Percentiles rank a stretch among this genome's conserved stretches.
phyloP scores from a whole-genome alignment of 2,888 invertebrate species.

The Psococerastis gibbosa region DNA sequence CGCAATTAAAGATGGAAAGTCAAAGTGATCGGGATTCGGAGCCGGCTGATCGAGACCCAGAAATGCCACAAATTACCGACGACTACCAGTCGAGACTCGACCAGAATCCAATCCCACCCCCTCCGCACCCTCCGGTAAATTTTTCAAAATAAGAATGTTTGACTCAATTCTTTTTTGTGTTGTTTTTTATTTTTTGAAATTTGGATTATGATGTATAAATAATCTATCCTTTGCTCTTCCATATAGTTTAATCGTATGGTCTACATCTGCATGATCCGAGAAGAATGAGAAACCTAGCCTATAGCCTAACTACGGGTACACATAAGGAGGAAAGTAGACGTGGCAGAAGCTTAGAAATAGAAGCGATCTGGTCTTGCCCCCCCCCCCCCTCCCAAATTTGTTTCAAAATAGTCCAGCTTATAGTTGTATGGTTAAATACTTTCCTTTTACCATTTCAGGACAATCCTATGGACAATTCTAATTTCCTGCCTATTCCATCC shows the following conservation, averaged over 20 bases:
- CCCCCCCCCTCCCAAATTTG: too few relatives aligned
- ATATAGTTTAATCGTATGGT: too few relatives aligned
- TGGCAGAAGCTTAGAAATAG: too few relatives aligned
- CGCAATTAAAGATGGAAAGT: conserved; percentile 19
- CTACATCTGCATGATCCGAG: too few relatives aligned
- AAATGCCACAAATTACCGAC: conserved; percentile 10
- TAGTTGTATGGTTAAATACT: too few relatives aligned
- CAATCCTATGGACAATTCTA: conserved; percentile 23
- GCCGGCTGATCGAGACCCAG: conserved; percentile 11
- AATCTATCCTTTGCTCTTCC: too few relatives aligned
- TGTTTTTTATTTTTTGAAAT: conserved; percentile 8
- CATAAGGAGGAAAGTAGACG: too few relatives aligned
- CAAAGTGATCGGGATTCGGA: conserved; percentile 14
- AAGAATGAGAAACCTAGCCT: too few relatives aligned
- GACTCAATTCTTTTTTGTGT: background rate
- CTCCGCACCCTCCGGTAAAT: conserved; percentile 20
- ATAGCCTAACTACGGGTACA: too few relatives aligned
- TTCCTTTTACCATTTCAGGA: conserved; percentile 22
- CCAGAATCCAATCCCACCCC: conserved; percentile 17
- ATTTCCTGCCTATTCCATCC: conserved; percentile 51
- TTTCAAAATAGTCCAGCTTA: too few relatives aligned
- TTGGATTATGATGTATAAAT: too few relatives aligned
- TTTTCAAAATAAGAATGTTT: conserved; percentile 9
- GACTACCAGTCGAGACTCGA: conserved; percentile 19
- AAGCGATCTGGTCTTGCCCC: too few relatives aligned